Base-by-base conservation (phyloP, 2,888 invertebrate species). In the Diogma glabrata region DNA sequence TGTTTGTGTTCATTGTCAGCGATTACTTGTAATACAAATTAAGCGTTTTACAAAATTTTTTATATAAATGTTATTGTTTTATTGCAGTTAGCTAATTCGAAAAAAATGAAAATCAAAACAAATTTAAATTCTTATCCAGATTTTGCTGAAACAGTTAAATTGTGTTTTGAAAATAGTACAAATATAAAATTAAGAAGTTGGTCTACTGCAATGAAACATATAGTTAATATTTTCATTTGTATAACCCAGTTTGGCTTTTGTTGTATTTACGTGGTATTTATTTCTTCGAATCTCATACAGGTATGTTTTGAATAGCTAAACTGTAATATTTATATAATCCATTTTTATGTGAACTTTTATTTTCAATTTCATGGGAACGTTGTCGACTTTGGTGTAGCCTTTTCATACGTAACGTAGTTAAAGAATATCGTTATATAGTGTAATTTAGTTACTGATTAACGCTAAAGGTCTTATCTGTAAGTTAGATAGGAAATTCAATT, bases 161-260 rank as follows among this genome's bases (percentile, higher is more conserved):
- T 84, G 54, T 84, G 85, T 57, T 91, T 94, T 63, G 77, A 77
- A 54, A 78, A 79, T 48, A 91, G 92, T 1, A 88, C 90, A 0
- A 65, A 71, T 2, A 24, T 24, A 24, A 65, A 69, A 24, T 62
- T 84, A n/a, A 74, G 81, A 38, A 73, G 72, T 20, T 75, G 81
- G 61, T 78, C 87, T 0, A 70, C 69, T 24, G 61, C 71, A 8
- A 83, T 85, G 76, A 81, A 81, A 71, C 74, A 73, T 26, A 61
- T 82, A 52, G 88, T 95, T 54, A 91, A 94, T 69, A 62, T 79
- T 12, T 94, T 94, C 72, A 79, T 97, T 51, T 88, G 92, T 67
- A 75, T 94, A 52, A 96, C 96, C n/a, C 97, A 97, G 72, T 75
- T 97, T 54, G 97, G 97, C 54, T 96, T 97, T 72, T 97, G 97